Evolutionary conservation across 30 jellyfish, hydroid and myxozoan genomes (phyloP).

Genomic region (Morbakka virulenta): DNA sequence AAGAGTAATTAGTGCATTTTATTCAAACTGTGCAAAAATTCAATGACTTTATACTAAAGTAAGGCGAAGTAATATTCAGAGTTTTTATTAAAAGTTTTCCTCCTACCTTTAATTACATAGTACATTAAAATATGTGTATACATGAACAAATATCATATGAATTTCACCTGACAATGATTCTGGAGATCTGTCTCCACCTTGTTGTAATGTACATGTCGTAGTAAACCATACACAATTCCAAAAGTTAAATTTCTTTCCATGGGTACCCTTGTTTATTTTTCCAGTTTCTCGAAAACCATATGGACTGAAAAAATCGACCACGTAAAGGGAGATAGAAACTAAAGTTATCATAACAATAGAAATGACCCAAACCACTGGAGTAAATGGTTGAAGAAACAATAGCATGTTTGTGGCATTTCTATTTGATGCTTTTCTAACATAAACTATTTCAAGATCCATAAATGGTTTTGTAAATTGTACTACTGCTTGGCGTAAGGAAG

Average conservation of each 20-base stretch:
- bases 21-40: too few species aligned
- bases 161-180: conserved; percentile 56
- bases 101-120: too few species aligned
- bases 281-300: conserved; percentile 49
- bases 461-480: conserved; percentile 39
- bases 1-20: too few species aligned
- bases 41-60: too few species aligned
- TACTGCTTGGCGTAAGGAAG: conserved; percentile 21
- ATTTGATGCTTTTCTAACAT: background rate
- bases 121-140: too few species aligned
- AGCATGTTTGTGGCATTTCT: conserved; percentile 3
- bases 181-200: conserved; percentile 67
- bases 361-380: conserved; percentile 34
- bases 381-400: conserved; percentile 51
- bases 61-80: too few species aligned
- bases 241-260: conserved; percentile 26
- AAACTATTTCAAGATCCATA: conserved; percentile 2
- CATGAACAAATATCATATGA: too few species aligned
- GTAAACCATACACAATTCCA: conserved; percentile 52
- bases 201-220: conserved; percentile 34
- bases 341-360: conserved; percentile 4
- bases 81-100: too few species aligned
- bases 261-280: conserved; percentile 3
- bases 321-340: conserved; percentile 20
- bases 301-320: conserved; percentile 46